Conservation (phyloP, 2,888 invertebrate species). For the Apamea sordens region DNA sequence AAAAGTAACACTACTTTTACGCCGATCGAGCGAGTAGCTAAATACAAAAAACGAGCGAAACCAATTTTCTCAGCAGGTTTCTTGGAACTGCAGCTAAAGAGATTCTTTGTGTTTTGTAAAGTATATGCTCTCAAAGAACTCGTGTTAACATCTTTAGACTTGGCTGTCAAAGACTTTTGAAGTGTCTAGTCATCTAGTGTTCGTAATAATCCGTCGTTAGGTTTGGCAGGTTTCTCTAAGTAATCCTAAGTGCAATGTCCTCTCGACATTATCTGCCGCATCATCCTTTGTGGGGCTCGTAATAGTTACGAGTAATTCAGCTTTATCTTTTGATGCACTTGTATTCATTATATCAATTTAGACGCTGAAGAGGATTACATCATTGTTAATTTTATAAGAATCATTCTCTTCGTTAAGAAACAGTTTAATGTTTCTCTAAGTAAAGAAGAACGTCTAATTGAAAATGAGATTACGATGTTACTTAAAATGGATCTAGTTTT, state of each 20-base stretch:
- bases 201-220: slow-evolving; percentile 28
- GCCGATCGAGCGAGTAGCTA: background rate
- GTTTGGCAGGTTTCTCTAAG: slow-evolving; percentile 41
- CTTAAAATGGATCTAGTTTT: slow-evolving; percentile 52
- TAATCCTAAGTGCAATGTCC: slow-evolving; percentile 55
- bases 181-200: slow-evolving; percentile 19
- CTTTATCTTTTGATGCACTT: slow-evolving; percentile 60
- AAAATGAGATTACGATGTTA: slow-evolving; percentile 44
- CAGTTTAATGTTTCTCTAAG: slow-evolving; percentile 2
- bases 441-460: slow-evolving; percentile 24
- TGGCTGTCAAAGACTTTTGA: slow-evolving; percentile 29
- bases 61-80: slow-evolving; percentile 8
- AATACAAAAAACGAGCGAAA: slow-evolving; percentile 18
- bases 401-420: slow-evolving; percentile 25
- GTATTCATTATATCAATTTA: slow-evolving; percentile 60
- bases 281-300: slow-evolving; percentile 40
- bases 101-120: slow-evolving; percentile 19
- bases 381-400: slow-evolving; percentile 51
- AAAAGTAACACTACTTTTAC: background rate
- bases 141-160: slow-evolving; percentile 15
- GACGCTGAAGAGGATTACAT: slow-evolving; percentile 48
- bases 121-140: slow-evolving; percentile 10
- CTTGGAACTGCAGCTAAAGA: background rate
- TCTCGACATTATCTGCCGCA: slow-evolving; percentile 33
- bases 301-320: slow-evolving; percentile 43